These are phyloP conservation scores for Austrofundulus limnaeus DNA, from an alignment of 2,113 vertebrate genomes.

Conservation along the genomic window DNA sequence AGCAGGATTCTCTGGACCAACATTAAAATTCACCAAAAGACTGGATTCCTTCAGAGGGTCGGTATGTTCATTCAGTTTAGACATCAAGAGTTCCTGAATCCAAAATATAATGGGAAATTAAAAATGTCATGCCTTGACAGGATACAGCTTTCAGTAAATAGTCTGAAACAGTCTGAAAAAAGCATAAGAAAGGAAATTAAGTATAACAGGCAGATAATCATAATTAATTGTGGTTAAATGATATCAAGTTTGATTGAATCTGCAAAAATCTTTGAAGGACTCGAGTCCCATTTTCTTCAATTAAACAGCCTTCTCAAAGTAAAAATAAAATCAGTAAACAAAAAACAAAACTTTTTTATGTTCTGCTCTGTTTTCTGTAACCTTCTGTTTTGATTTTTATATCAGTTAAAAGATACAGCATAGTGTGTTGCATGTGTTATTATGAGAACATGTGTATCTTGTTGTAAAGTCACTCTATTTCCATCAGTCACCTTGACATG, in stretches of 20 bases:
- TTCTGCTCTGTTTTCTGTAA: conserved; percentile 28
- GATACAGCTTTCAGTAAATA: no score
- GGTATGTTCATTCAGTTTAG: conserved; percentile 73
- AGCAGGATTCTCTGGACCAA: conserved; percentile 46
- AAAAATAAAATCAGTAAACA: neutral
- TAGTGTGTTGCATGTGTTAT: conserved; percentile 22
- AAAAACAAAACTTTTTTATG: neutral
- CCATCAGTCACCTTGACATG: conserved; percentile 64
- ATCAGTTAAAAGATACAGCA: conserved; percentile 19
- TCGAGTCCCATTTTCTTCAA: neutral
- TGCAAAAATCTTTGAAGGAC: neutral
- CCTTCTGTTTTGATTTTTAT: conserved; percentile 15
- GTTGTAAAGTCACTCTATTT: conserved; percentile 49
- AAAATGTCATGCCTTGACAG: no score
- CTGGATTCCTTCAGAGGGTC: conserved; percentile 47
- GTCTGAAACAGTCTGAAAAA: no score
- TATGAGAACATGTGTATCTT: conserved; percentile 31
- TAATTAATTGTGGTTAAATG: neutral
- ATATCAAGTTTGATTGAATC: neutral
- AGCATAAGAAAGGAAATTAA: neutral
- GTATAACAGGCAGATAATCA: neutral
- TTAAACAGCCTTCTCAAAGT: conserved; percentile 8
- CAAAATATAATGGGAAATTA: conserved; percentile 10
- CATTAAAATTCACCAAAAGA: conserved; percentile 64
- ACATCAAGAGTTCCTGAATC: conserved; percentile 84